phyloP scores from a whole-genome alignment of 2,113 vertebrate species.

The Ornithorhynchus anatinus region DNA sequence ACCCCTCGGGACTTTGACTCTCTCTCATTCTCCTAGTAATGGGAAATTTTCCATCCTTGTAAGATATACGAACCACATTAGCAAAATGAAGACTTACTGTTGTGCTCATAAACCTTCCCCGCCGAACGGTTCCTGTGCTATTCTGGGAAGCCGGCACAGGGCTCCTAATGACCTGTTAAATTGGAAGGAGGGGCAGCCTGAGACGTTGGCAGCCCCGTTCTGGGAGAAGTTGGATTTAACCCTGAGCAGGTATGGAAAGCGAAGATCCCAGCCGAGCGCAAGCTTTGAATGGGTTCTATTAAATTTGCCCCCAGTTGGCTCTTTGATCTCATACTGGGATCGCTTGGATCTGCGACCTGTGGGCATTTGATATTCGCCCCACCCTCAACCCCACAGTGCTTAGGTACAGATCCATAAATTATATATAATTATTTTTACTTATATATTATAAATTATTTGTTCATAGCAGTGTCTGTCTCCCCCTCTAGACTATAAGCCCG shows the following conservation, averaged over 20 bases:
- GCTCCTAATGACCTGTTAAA: background rate
- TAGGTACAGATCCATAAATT: too few species aligned
- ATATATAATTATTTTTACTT: too few species aligned
- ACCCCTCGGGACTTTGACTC: background rate
- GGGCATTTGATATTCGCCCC: too few species aligned
- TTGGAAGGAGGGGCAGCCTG: background rate
- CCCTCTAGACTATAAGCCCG: too few species aligned
- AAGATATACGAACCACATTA: background rate
- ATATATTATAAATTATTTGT: too few species aligned
- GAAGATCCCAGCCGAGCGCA: background rate
- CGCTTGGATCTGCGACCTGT: too few species aligned
- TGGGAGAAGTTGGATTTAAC: conserved; percentile 18
- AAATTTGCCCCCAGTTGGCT: too few species aligned
- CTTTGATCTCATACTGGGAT: too few species aligned
- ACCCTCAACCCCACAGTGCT: too few species aligned
- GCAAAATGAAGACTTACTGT: background rate
- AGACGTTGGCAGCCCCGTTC: background rate
- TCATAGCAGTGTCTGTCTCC: too few species aligned
- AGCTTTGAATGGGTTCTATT: background rate
- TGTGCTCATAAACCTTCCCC: background rate
- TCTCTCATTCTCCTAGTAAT: background rate
- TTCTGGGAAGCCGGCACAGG: background rate
- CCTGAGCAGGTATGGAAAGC: background rate
- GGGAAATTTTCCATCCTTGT: background rate
- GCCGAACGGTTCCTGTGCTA: background rate